Percentiles rank a stretch among this genome's conserved stretches.
These are phyloP conservation scores for Lepidurus arcticus DNA, from an alignment of 1,140 invertebrate genomes.

Conservation along the genomic window DNA sequence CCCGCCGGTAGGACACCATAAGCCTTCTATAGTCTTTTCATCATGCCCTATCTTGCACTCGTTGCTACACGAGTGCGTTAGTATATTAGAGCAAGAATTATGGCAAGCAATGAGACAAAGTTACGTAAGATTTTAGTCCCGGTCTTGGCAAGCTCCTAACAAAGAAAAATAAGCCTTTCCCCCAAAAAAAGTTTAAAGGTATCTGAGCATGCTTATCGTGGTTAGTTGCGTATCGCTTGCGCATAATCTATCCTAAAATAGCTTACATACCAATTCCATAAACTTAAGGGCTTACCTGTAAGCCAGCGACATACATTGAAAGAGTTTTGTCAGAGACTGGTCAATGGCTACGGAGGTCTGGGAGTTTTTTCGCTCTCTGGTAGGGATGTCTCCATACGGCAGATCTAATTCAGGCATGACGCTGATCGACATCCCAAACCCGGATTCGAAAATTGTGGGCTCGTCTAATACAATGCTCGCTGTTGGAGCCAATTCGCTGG, in stretches of 20 bases:
- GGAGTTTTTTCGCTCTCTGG: background rate
- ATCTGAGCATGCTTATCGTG: background rate
- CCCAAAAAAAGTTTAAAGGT: background rate
- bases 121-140: background rate
- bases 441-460: slow-evolving; percentile 38
- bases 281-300: slow-evolving; percentile 66
- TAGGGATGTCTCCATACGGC: slow-evolving; percentile 30
- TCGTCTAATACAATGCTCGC: background rate
- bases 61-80: background rate
- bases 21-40: slow-evolving; percentile 6
- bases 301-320: slow-evolving; percentile 92
- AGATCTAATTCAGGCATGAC: slow-evolving; percentile 18
- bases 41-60: background rate
- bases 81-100: background rate
- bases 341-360: slow-evolving; percentile 65
- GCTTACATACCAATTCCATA: too few relatives aligned
- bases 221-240: background rate
- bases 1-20: background rate
- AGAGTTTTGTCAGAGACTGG: slow-evolving; percentile 86
- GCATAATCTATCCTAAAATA: background rate
- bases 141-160: too few relatives aligned
- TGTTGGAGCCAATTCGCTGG: background rate
- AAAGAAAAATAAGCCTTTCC: background rate
- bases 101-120: background rate
- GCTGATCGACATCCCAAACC: slow-evolving; percentile 31